Conservation (phyloP, 2,797 vertebrate genomes). For the Tarsius wallacei region DNA sequence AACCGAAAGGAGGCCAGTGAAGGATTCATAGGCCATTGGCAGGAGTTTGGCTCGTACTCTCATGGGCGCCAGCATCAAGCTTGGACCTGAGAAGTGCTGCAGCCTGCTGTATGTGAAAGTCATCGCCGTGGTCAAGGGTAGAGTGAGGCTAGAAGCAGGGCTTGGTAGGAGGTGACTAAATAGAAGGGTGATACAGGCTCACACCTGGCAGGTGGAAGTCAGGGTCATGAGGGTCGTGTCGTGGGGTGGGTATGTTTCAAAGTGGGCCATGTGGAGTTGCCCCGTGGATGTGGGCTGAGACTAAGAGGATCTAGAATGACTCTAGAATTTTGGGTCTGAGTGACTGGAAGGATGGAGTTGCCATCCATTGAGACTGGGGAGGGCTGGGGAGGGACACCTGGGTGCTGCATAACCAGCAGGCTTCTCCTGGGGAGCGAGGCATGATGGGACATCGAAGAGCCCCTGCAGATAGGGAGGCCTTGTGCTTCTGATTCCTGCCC, state of each 20-base stretch:
- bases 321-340: not conserved
- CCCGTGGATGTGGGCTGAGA: not conserved
- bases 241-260: not conserved
- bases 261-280: not conserved
- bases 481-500: not conserved
- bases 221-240: not conserved
- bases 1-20: not conserved
- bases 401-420: not conserved
- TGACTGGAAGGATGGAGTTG: not conserved
- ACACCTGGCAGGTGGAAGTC: not conserved
- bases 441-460: not conserved
- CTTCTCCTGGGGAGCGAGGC: not conserved
- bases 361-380: not conserved
- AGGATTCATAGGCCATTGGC: not conserved
- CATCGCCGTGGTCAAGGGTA: not conserved
- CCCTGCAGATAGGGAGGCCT: not conserved
- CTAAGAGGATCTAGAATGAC: not conserved
- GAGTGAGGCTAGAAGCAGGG: not conserved
- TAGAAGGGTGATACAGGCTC: not conserved
- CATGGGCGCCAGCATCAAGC: rapidly evolving
- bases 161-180: too few relatives aligned
- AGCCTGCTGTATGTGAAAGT: not conserved
- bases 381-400: not conserved
- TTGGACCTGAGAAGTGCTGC: not conserved
- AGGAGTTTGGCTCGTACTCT: not conserved